These are phyloP conservation scores for Nipponia nippon DNA, from an alignment of 2,113 vertebrate species.

Conservation along the genomic window DNA sequence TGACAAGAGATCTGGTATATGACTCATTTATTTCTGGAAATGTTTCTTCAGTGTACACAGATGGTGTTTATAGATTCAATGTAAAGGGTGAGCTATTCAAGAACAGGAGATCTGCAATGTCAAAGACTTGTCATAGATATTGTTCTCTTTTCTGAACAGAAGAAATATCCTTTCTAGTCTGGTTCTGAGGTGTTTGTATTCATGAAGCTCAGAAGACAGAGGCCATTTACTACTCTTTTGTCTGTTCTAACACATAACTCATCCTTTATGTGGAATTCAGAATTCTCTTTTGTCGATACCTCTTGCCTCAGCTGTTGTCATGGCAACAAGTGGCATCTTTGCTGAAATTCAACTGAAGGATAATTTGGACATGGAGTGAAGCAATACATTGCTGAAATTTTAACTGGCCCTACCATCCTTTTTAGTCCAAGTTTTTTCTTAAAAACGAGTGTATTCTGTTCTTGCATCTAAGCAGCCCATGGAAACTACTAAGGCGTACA, in stretches of 20 bases:
- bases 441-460: background rate
- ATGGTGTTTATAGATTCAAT: slow-evolving; percentile 34
- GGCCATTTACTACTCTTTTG: background rate
- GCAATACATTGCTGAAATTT: background rate
- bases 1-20: slow-evolving; percentile 4
- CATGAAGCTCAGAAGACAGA: background rate
- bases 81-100: background rate
- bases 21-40: slow-evolving; percentile 55
- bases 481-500: background rate
- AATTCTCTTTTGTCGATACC: background rate
- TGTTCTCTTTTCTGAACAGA: background rate
- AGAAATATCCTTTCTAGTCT: background rate
- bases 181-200: background rate
- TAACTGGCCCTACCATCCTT: background rate
- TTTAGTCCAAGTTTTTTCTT: background rate
- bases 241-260: slow-evolving; percentile 4
- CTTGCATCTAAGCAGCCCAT: background rate
- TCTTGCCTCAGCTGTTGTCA: slow-evolving; percentile 28
- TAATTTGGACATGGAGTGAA: background rate
- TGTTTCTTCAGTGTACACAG: slow-evolving; percentile 21
- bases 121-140: background rate
- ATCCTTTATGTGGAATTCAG: background rate
- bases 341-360: background rate
- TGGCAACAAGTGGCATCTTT: slow-evolving; percentile 28
- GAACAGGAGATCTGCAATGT: background rate